A percentile compares a stretch with the other conserved stretches of the same genome.
These are phyloP conservation scores for Pristionchus arcanus DNA, from an alignment of 2,888 invertebrate species.

Conservation along the genomic window DNA sequence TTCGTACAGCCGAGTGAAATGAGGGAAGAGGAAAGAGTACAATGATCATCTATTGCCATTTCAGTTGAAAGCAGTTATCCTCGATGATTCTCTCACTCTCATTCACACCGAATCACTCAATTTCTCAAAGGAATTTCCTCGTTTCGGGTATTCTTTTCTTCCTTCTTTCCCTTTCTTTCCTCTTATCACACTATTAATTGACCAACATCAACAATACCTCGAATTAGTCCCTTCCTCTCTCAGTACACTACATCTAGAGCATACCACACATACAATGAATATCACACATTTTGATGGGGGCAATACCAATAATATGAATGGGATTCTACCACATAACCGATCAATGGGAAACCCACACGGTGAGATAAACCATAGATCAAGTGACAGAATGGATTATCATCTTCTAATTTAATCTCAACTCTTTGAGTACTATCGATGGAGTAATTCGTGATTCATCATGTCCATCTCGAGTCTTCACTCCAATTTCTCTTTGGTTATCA, in stretches of 20 bases:
- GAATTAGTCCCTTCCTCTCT: constrained; percentile 10
- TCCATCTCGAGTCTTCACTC: constrained; percentile 81
- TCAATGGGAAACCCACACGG: neutral
- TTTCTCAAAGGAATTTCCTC: constrained; percentile 94
- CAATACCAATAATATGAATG: neutral
- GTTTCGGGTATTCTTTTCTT: constrained; percentile 86
- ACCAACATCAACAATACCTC: neutral
- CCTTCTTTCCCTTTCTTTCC: constrained; percentile 28
- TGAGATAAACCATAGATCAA: neutral
- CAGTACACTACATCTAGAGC: neutral
- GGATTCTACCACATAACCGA: neutral
- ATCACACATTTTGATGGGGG: neutral
- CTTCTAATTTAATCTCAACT: neutral
- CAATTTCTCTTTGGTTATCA: constrained; percentile 95
- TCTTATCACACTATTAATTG: neutral
- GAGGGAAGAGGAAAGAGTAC: neutral
- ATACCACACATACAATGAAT: neutral
- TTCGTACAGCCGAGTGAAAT: neutral
- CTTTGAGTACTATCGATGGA: constrained; percentile 61
- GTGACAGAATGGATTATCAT: neutral
- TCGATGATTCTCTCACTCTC: constrained; percentile 87
- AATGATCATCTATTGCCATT: constrained; percentile 69
- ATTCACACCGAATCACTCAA: constrained; percentile 89
- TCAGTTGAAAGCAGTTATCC: constrained; percentile 92
- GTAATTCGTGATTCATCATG: constrained; percentile 53